These are phyloP conservation scores for Exephanes ischioxanthus DNA, from an alignment of 2,888 invertebrate species.

Conservation along the genomic window DNA sequence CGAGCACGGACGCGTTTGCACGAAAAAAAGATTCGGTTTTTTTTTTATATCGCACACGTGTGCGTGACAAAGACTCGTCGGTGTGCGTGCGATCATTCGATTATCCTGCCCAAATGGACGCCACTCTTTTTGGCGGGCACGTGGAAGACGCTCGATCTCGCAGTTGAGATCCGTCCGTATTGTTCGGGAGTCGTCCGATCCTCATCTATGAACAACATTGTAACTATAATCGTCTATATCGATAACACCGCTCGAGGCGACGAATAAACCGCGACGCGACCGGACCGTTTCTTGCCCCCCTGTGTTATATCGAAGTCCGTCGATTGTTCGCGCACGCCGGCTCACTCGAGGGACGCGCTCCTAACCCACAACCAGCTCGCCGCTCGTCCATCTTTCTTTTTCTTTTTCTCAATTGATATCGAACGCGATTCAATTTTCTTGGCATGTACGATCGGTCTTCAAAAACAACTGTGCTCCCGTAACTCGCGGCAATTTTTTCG, in stretches of 20 bases:
- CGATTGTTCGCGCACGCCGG: conserved; percentile 18
- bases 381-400: conserved; percentile 5
- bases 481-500: no score
- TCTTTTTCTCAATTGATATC: neutral
- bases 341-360: conserved; percentile 23
- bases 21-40: conserved; percentile 7
- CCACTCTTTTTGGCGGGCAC: conserved; percentile 83
- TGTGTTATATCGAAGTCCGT: neutral
- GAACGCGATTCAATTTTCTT: conserved; percentile 41
- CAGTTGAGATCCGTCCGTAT: conserved; percentile 27
- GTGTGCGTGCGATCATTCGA: conserved; percentile 53
- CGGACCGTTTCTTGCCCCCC: no score
- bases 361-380: conserved; percentile 14
- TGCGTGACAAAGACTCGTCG: conserved; percentile 45
- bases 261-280: no score
- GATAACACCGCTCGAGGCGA: no score
- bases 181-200: conserved; percentile 31
- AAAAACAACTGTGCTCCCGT: neutral
- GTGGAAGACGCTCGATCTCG: conserved; percentile 73
- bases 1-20: neutral
- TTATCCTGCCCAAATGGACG: conserved; percentile 75
- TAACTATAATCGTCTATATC: conserved; percentile 69
- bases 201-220: conserved; percentile 75
- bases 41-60: conserved; percentile 28
- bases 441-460: neutral